Evolutionary conservation across 2,797 vertebrate species (phyloP), one percentile per base, ranked within the genome.

Genomic region (Knipowitschia caucasica): DNA sequence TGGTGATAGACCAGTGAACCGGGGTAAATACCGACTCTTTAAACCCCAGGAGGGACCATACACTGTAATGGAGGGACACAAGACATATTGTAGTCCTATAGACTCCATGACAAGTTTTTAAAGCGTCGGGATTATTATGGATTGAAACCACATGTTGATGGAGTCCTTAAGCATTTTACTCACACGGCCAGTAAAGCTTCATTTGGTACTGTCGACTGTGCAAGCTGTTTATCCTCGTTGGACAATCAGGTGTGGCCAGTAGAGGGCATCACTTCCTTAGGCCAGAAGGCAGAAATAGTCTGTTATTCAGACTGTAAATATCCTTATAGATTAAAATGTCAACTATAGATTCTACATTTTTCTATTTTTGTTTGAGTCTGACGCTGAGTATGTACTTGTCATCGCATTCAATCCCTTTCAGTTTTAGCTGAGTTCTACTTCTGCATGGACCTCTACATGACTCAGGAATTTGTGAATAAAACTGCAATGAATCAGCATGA

Each of bases 401-500:
- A 43, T n/a, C n/a, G n/a, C 57, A 35, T 27, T 0, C 17, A 2
- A 4, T 11, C 26, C 10, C 7, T 4, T n/a, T n/a, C 6, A 46
- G 6, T 36, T 47, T 44, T 4, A 20, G 36, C 57, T 67, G 57
- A 73, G 43, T 81, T 36, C 52, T 25, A 25, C 10, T 24, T 58
- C 42, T 12, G n/a, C 7, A 2, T 31, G 23, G 1, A 61, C 25
- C 17, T 9, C 17, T 21, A 6, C 56, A 29, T 60, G 65, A 71
- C 42, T 84, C 76, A 76, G 23, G 2, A 2, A 27, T 26, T 55
- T 4, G 29, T 50, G 33, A 59, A 20, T 29, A 54, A 64, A 29
- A 56, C 18, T 5, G 49, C 30, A 7, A 35, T 76, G 81, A 82
- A 66, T 86, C 75, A 71, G 38, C 50, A 24, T 69, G 75, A 75